These are phyloP conservation scores for Lipophrys pholis DNA, from an alignment of 2,113 vertebrate genomes.

Conservation along the genomic window DNA sequence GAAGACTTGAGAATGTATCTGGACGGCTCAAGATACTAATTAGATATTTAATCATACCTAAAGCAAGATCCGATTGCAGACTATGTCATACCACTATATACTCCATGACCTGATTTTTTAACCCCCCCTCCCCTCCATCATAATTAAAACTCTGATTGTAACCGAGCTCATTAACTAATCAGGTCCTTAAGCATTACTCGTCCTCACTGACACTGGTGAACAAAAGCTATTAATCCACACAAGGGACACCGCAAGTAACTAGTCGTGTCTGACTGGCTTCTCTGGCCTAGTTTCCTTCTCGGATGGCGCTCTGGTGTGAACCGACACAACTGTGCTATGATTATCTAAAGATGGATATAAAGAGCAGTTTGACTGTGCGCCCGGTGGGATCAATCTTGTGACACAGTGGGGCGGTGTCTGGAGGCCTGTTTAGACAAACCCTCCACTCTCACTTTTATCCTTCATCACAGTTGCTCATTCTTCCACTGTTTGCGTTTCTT, in stretches of 20 bases:
- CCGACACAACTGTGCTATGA: slow-evolving; percentile 58
- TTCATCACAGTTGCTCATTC: slow-evolving; percentile 27
- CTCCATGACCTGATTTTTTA: slow-evolving; percentile 37
- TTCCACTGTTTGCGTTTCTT: slow-evolving; percentile 6
- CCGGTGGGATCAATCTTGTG: slow-evolving; percentile 66
- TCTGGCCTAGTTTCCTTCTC: slow-evolving; percentile 70
- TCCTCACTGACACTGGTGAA: slow-evolving; percentile 56
- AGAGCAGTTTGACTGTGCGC: slow-evolving; percentile 53
- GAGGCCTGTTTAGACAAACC: slow-evolving; percentile 71
- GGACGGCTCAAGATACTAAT: no score
- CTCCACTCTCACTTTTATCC: slow-evolving; percentile 28
- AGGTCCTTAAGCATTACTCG: slow-evolving; percentile 56
- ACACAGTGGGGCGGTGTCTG: slow-evolving; percentile 61
- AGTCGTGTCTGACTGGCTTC: slow-evolving; percentile 64
- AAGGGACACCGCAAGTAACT: slow-evolving; percentile 41
- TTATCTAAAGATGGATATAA: slow-evolving; percentile 66
- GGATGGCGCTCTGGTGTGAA: slow-evolving; percentile 45
- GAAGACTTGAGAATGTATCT: no score
- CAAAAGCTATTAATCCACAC: slow-evolving; percentile 60
- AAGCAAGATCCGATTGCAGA: slow-evolving; percentile 25
- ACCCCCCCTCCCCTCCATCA: neutral
- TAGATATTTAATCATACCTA: neutral
- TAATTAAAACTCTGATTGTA: slow-evolving; percentile 59
- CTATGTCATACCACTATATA: neutral
- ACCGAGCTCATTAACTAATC: slow-evolving; percentile 62